Evolutionary conservation across 2,888 invertebrate genomes (phyloP).

Genomic region (Sinopyrophorus schimmeli): DNA sequence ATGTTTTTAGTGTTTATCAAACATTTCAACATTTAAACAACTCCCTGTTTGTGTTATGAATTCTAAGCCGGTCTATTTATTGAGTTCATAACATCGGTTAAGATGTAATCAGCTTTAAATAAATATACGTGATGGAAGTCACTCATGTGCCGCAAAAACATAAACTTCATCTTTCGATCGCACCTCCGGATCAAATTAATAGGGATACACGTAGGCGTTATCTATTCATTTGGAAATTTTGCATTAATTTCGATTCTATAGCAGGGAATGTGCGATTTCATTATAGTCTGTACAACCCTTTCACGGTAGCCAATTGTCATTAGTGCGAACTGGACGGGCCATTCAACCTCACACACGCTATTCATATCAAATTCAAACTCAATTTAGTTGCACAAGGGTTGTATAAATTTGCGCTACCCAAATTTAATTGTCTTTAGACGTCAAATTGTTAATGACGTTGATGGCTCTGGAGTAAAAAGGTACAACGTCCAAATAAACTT

Average conservation of each 20-base stretch:
- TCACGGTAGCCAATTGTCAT: conserved; percentile 52
- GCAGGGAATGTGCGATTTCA: conserved; percentile 50
- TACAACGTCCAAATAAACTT: no score
- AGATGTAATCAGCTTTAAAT: conserved; percentile 52
- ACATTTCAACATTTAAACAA: conserved; percentile 52
- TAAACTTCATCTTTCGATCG: conserved; percentile 34
- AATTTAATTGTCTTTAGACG: conserved; percentile 43
- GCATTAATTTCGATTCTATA: conserved; percentile 43
- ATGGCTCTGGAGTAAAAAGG: no score
- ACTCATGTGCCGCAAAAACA: conserved; percentile 36
- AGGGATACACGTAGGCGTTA: conserved; percentile 22
- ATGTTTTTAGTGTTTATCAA: conserved; percentile 54
- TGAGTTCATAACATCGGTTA: conserved; percentile 51
- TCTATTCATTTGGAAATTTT: conserved; percentile 34
- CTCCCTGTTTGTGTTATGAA: conserved; percentile 52
- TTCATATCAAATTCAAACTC: conserved; percentile 52
- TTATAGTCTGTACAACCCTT: conserved; percentile 49
- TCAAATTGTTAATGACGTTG: conserved; percentile 39
- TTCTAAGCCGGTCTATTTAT: conserved; percentile 50
- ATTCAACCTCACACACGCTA: conserved; percentile 46
- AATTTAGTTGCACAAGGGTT: conserved; percentile 48
- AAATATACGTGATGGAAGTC: conserved; percentile 46
- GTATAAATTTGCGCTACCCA: conserved; percentile 48
- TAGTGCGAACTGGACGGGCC: conserved; percentile 47
- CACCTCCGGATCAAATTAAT: conserved; percentile 19